A percentile compares a stretch with the other conserved stretches of the same genome.
Evolutionary conservation across 2,113 vertebrate genomes (phyloP).

Genomic region (Colossoma macropomum): DNA sequence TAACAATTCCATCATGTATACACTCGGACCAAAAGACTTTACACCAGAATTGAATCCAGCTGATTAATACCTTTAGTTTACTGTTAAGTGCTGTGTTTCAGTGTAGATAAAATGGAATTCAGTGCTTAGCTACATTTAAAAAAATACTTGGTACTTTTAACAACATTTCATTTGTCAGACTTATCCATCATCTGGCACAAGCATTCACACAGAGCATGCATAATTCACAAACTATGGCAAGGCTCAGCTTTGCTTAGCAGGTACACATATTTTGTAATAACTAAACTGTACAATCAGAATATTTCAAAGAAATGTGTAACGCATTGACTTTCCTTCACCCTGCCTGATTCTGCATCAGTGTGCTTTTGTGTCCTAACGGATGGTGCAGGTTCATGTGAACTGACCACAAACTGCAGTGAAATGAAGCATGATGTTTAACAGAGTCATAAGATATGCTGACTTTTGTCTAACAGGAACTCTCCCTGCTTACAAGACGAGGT

Average conservation of each 20-base stretch:
- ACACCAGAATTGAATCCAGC: not conserved
- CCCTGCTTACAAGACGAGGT: not conserved
- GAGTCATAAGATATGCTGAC: not conserved
- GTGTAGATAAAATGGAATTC: not conserved
- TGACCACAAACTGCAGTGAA: not conserved
- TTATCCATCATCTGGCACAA: not conserved
- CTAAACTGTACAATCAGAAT: not conserved
- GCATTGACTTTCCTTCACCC: not conserved
- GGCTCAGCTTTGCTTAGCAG: not conserved
- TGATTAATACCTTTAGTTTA: not conserved
- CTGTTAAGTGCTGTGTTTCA: not conserved
- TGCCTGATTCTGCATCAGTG: not conserved
- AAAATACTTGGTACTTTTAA: not conserved
- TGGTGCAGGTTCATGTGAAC: not conserved
- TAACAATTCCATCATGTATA: conserved; percentile 43
- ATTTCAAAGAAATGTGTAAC: not conserved
- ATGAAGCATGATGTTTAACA: not conserved
- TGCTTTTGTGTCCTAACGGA: conserved; percentile 2
- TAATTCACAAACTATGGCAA: not conserved
- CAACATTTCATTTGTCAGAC: not conserved
- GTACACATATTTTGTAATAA: not conserved
- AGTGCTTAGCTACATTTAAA: not conserved
- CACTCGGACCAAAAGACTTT: not conserved
- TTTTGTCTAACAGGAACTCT: not conserved
- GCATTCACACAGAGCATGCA: conserved; percentile 12